phyloP scores from a whole-genome alignment of 2,113 vertebrate genomes.

The Pardalotus punctatus region DNA sequence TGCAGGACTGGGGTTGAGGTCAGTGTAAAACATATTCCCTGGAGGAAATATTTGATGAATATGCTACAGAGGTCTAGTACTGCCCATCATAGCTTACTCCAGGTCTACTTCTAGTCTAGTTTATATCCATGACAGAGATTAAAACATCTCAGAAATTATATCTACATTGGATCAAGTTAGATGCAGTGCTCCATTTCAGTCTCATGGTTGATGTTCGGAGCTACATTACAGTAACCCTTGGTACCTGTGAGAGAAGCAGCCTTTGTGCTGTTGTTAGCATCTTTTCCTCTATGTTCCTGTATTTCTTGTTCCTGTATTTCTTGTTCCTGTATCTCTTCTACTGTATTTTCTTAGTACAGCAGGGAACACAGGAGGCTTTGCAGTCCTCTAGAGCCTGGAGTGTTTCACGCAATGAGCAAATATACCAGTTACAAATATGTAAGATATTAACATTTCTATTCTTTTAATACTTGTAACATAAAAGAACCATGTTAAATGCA shows the following conservation, averaged over 20 bases:
- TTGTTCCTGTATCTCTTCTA: background rate
- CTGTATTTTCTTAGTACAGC: background rate
- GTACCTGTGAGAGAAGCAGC: background rate
- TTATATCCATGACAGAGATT: background rate
- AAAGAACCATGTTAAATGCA: background rate
- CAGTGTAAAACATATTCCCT: background rate
- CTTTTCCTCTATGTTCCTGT: background rate
- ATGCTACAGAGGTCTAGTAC: background rate
- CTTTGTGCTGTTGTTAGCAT: background rate
- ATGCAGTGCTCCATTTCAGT: background rate
- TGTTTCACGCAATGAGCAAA: background rate
- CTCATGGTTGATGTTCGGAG: background rate
- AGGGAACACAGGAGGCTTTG: background rate
- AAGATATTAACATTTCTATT: background rate
- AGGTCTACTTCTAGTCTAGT: background rate
- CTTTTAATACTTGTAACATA: background rate
- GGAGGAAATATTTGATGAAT: background rate
- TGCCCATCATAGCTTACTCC: background rate
- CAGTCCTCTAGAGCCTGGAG: background rate
- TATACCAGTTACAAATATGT: background rate
- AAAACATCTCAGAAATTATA: background rate
- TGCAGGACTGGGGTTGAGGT: fast-evolving
- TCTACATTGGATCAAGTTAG: background rate
- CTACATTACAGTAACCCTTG: background rate
- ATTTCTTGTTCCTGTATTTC: too few species aligned